Base-by-base conservation (phyloP, 2,113 vertebrate species). In the Poeciliopsis retropinna region DNA sequence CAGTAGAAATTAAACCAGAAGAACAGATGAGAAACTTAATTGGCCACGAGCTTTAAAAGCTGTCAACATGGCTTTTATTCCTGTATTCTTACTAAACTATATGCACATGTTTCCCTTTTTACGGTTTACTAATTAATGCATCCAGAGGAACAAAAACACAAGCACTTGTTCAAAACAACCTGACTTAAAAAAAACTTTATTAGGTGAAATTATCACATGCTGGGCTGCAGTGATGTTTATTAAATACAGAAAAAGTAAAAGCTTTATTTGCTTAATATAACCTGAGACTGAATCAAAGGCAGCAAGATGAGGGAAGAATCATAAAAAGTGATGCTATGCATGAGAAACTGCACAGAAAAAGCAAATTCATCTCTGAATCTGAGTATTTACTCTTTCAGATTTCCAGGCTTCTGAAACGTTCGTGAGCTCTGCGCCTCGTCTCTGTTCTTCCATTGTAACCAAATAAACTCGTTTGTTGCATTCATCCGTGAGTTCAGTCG, bases 381-480 rank as follows among this genome's bases (percentile, higher is more conserved):
- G 47, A 54, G 12, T 54, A 37, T 51, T 14, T 28, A 37, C 32
- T n/a, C 30, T 60, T 60, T n/a, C 17, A 27, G n/a, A 12, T 71
- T 37, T 71, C 27, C 11, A 28, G 61, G n/a, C 30, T 73, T 54
- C 28, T 60, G 51, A 51, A 51, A 47, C 30, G 14, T 51, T 6
- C 13, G 19, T 19, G 1, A 41, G 0, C 4, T 37, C 62, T 64
- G 57, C 9, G 51, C 25, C 41, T 51, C 32, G 10, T 39, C 30
- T 74, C 71, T 69, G 72, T 69, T 77, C 77, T 11, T 79, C 69
- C 67, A 19, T 80, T 28, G 19, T 68, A 74, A 68, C 85, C 27
- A 75, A 93, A 94, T 93, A 94, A 94, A 94, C 30, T 72, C 32
- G 32, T 29, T 84, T 77, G 66, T 79, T 87, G 92, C 92, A 93